These are phyloP conservation scores for Eumacrocentrus americanus DNA, from an alignment of 2,888 invertebrate genomes.

Conservation along the genomic window DNA sequence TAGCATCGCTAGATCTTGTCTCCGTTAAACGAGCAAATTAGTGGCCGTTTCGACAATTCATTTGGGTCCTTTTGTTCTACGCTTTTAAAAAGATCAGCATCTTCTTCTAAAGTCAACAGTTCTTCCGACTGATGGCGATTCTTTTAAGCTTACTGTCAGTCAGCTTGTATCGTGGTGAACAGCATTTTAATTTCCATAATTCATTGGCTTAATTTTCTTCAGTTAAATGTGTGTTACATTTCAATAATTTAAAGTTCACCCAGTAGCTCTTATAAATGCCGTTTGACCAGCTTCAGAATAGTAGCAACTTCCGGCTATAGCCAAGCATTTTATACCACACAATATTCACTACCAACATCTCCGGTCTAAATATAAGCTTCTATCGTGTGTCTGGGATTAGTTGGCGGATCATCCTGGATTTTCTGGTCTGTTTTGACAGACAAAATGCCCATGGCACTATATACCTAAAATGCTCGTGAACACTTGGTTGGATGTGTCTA, in stretches of 20 bases:
- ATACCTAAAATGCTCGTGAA: no score
- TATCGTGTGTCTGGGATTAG: slow-evolving; percentile 41
- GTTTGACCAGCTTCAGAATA: neutral
- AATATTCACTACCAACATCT: neutral
- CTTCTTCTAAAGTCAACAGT: neutral
- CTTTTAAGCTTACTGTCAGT: no score
- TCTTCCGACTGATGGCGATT: neutral
- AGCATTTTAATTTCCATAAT: no score
- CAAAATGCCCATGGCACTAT: no score
- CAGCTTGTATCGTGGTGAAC: no score
- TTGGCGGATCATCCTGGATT: slow-evolving; percentile 49
- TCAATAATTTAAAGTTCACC: neutral
- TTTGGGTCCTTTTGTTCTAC: slow-evolving; percentile 31
- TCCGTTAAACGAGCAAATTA: slow-evolving; percentile 36
- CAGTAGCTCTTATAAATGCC: no score
- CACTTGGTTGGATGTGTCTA: no score
- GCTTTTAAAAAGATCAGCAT: slow-evolving; percentile 1
- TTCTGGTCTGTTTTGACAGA: slow-evolving; percentile 49
- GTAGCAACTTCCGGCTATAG: slow-evolving; percentile 25
- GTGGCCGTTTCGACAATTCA: slow-evolving; percentile 23
- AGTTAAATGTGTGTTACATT: neutral
- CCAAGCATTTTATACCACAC: neutral
- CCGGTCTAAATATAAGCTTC: no score
- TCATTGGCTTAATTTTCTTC: no score
- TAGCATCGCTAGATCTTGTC: slow-evolving; percentile 34